Base-by-base conservation (phyloP, 2,113 vertebrate species). In the Gallinago media region DNA sequence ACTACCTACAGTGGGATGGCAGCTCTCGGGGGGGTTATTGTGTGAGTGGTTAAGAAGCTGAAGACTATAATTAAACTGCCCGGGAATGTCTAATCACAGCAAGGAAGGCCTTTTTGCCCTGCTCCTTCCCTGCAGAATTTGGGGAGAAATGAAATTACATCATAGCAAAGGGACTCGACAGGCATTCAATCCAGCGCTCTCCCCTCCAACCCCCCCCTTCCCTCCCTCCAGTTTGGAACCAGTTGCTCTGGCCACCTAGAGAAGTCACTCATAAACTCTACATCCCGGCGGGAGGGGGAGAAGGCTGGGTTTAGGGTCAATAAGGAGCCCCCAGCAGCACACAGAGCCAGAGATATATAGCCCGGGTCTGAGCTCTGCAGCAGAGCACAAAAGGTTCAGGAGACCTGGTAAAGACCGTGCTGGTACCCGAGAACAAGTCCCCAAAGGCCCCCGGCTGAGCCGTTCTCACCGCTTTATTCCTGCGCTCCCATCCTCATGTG, bases 31-130 rank as follows among this genome's bases (percentile, higher is more conserved):
- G 91, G 88, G 83, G 75, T 95, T 94, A 84, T 38, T 75, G 70
- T 2, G 6, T 56, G 54, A 93, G 92, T 61, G 44, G 81, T 94
- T 94, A 91, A 96, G 86, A 42, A 95, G 86, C 90, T 68, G 79
- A 75, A 94, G 86, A 70, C 87, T 94, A 72, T 92, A 96, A 96
- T 96, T 96, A 96, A 91, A 92, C 76, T 92, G 91, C 86, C 91
- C 55, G 17, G 56, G 77, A 96, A 95, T 68, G 62, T 91, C 71
- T 94, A 93, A 96, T 95, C 91, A 81, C 52, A 88, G 75, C 50
- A 85, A 96, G 73, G 68, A 84, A 93, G 70, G 73, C 40, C 66
- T 94, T 94, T 94, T 87, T 55, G 70, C 75, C 73, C 66, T 29
- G 29, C 59, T 94, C 22, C 44, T 75, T 96, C 95, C 83, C 83